Evolutionary conservation across 2,888 invertebrate genomes (phyloP).

Genomic region (Caenorhabditis sp.): DNA sequence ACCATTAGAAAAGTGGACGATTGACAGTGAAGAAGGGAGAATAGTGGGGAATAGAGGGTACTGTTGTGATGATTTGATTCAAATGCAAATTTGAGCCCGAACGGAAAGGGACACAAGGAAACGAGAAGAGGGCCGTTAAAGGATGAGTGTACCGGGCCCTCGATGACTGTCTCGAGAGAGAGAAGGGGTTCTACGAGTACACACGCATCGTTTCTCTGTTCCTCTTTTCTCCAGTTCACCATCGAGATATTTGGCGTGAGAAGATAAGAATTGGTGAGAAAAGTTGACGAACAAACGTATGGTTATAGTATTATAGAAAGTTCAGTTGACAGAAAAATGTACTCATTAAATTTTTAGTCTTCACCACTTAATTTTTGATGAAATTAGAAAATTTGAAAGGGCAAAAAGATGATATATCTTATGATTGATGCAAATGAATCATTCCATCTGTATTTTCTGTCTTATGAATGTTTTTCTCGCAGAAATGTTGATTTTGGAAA

Average conservation of each 20-base stretch:
- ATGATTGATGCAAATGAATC: background rate
- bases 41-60: no score
- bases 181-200: conserved; percentile 19
- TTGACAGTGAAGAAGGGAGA: background rate
- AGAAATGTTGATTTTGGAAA: background rate
- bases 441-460: background rate
- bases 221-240: background rate
- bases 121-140: conserved; percentile 6
- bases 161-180: conserved; percentile 17
- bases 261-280: conserved; percentile 15
- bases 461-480: background rate
- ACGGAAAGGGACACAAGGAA: background rate
- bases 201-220: conserved; percentile 10
- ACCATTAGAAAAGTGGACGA: background rate
- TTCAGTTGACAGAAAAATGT: no score
- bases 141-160: conserved; percentile 2
- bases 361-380: no score
- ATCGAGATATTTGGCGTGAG: conserved; percentile 16
- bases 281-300: background rate
- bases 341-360: no score
- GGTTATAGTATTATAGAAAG: background rate
- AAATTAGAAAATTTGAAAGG: background rate
- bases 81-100: conserved; percentile 47
- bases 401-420: background rate
- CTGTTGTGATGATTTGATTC: conserved; percentile 18